Evolutionary conservation across 2,888 invertebrate species (phyloP), one percentile per base, ranked within the genome.

Genomic region (Nasonia oneida): DNA sequence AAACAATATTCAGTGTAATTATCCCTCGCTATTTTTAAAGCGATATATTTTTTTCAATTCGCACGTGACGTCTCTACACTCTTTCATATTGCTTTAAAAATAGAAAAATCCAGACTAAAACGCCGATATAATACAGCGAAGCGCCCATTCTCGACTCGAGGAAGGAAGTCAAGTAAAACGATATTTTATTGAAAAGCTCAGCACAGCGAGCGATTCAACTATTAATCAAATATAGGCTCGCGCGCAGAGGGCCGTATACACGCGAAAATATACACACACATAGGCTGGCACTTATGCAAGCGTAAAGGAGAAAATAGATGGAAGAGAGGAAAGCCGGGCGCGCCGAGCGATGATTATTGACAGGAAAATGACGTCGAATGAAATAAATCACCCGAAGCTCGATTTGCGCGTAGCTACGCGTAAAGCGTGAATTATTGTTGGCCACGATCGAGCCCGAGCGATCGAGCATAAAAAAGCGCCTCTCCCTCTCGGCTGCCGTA

Each of bases 361-460:
- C 83, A 74, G 71, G 75, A 83, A 87, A 87, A 85, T 87, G 87
- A 87, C 83, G 78, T 29, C 64, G 39, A 85, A 81, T 71, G 67
- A 80, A 85, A 85, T 87, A 83, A 87, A 85, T 87, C 85, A 85
- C 57, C 83, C 23, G 50, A 18, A 29, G 50, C 47, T 80, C 37
- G 80, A 79, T 82, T 78, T 86, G 50, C 81, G 50, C 81, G 67
- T 23, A 53, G 18, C 6, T 53, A 47, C 53, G 76, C 64, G 23
- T 47, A 37, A 33, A 80, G 73, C 73, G 82, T 84, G 80, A 87
- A 87, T 84, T 84, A 84, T 87, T 64, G 77, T 73, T n/a, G 67
- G 33, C 23, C 15, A 50, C 86, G 61, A 86, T 75, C 84, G 53
- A 81, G 70, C 42, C 29, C n/a, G 53, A 70, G 71, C 70, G 42